phyloP scores from a whole-genome alignment of 2,888 invertebrate genomes.

The Ephialtes manifestator region DNA sequence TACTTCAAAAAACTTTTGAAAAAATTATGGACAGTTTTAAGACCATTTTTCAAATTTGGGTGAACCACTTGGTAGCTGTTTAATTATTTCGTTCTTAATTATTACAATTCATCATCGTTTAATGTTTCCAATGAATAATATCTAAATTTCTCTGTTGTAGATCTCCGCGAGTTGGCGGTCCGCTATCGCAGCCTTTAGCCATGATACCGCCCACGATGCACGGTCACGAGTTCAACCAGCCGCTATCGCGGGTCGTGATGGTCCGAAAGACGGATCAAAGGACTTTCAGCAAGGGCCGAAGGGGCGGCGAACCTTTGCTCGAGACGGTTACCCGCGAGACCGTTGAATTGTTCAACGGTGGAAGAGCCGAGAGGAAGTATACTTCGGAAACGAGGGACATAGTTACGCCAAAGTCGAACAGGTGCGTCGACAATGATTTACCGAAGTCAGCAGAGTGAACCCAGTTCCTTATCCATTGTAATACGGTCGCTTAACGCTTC shows the following conservation, averaged over 20 bases:
- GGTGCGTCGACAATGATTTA: constrained; percentile 74
- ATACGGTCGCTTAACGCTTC: neutral
- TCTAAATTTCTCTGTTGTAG: constrained; percentile 73
- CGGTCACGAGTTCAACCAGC: constrained; percentile 85
- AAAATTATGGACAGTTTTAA: too few species aligned
- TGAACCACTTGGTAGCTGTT: too few species aligned
- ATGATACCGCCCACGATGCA: constrained; percentile 86
- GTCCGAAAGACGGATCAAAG: constrained; percentile 90
- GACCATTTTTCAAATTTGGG: too few species aligned
- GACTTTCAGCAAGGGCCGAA: constrained; percentile 88
- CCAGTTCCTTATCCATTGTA: neutral
- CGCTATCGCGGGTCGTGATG: constrained; percentile 89
- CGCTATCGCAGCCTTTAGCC: constrained; percentile 84
- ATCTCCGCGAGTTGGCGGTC: constrained; percentile 84
- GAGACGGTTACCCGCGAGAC: constrained; percentile 90
- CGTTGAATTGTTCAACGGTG: constrained; percentile 89
- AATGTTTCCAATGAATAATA: constrained; percentile 33
- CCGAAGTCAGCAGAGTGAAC: neutral
- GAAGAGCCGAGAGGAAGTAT: constrained; percentile 89
- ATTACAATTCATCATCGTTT: constrained; percentile 15
- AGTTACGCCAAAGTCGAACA: constrained; percentile 84
- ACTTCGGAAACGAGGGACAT: constrained; percentile 89
- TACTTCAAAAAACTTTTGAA: too few species aligned
- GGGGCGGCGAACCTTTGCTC: constrained; percentile 89
- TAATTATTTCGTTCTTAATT: neutral